Evolutionary conservation across 2,888 invertebrate genomes (phyloP).

Genomic region (Dichetophora obliterata): DNA sequence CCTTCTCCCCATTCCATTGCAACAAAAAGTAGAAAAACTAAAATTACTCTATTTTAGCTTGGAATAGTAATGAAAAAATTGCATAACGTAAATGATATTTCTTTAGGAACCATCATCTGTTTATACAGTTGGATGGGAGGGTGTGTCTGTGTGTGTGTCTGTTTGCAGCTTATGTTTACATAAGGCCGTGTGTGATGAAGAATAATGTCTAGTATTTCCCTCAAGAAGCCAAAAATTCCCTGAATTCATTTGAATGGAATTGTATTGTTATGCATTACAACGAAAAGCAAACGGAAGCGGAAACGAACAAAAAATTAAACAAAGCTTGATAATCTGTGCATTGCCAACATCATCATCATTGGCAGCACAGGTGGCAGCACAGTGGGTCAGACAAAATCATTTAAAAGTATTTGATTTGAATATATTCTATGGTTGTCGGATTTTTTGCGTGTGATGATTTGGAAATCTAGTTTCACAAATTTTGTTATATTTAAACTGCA

Average conservation of each 20-base stretch:
- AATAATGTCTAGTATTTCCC: constrained; percentile 16
- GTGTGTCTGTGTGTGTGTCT: not conserved
- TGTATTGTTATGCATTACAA: not conserved
- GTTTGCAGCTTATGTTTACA: not conserved
- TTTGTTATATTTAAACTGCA: too few relatives aligned
- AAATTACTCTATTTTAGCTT: not conserved
- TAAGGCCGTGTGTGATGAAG: not conserved
- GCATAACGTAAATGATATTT: not conserved
- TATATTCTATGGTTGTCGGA: too few relatives aligned
- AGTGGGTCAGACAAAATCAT: not conserved
- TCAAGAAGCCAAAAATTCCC: constrained; percentile 17
- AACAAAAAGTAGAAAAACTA: not conserved
- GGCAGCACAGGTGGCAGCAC: constrained; percentile 3
- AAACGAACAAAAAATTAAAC: constrained; percentile 10
- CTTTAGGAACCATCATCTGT: not conserved
- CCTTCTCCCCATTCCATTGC: not conserved
- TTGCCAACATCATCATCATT: constrained; percentile 9
- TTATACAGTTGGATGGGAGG: not conserved
- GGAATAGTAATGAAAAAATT: too few relatives aligned
- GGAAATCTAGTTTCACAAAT: too few relatives aligned
- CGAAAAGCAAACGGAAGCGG: not conserved
- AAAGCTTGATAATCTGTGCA: constrained; percentile 14
- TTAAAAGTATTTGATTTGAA: too few relatives aligned
- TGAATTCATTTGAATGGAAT: not conserved
- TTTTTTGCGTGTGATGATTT: too few relatives aligned